Evolutionary conservation across 2,888 invertebrate genomes (phyloP).

Genomic region (Aromia moschata): DNA sequence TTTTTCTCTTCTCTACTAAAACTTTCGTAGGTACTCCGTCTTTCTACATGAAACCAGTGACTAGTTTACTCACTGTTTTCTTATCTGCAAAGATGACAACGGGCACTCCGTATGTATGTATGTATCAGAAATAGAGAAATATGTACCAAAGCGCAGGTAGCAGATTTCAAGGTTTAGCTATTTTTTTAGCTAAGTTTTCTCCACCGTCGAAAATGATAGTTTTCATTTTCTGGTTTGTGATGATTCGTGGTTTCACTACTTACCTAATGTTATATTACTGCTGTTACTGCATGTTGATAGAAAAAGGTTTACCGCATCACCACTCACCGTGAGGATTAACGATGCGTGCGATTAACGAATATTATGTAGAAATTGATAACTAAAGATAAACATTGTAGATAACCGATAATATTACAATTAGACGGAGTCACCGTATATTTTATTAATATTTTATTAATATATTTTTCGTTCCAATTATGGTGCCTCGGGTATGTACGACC

Average conservation of each 20-base stretch:
- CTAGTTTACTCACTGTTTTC: too few species aligned
- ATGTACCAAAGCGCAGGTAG: background rate
- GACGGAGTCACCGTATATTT: background rate
- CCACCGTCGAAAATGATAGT: slow-evolving; percentile 2
- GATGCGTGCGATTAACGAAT: too few species aligned
- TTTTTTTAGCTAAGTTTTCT: slow-evolving; percentile 4
- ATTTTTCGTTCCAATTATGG: background rate
- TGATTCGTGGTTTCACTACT: too few species aligned
- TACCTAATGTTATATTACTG: too few species aligned
- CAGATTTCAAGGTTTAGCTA: slow-evolving; percentile 14
- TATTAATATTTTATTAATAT: background rate
- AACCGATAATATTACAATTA: background rate
- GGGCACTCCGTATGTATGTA: too few species aligned
- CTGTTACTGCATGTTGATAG: background rate
- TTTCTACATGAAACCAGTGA: too few species aligned
- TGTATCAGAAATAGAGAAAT: too few species aligned
- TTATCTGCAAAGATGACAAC: too few species aligned
- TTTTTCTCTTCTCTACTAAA: too few species aligned
- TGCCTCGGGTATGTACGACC: background rate
- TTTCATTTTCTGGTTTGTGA: background rate
- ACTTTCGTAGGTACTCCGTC: too few species aligned
- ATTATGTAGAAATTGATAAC: background rate
- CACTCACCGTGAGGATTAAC: background rate
- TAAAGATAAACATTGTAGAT: background rate
- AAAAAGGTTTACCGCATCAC: background rate